A percentile compares a stretch with the other conserved stretches of the same genome.
Evolutionary conservation across 37 sponge, comb jelly and placozoan genomes (phyloP).

Genomic region (Axinella damicornis): DNA sequence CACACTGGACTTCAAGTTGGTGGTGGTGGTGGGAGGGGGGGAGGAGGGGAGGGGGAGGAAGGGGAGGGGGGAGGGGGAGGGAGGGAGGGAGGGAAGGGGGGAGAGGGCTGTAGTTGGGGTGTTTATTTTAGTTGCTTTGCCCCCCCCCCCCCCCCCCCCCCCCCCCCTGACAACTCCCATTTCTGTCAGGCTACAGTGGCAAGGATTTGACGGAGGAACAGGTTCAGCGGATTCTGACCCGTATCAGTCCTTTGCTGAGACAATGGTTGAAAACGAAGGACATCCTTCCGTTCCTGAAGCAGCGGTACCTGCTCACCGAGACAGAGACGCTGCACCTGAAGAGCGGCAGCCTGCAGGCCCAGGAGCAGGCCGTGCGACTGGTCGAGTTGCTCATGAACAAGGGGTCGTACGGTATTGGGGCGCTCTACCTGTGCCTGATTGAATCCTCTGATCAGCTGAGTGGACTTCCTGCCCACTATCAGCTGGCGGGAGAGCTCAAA

Average conservation of each 20-base stretch:
- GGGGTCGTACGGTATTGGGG: conserved; percentile 9
- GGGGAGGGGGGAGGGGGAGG: too few species aligned
- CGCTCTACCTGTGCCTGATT: conserved; percentile 20
- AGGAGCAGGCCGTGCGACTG: conserved; percentile 21
- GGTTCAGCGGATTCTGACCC: background rate
- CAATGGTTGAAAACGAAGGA: background rate
- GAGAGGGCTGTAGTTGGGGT: too few species aligned
- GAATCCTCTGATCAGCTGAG: conserved; percentile 19
- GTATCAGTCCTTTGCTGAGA: background rate
- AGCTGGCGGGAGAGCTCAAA: conserved; percentile 34
- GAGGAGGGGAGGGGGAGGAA: too few species aligned
- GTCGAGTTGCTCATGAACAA: conserved; percentile 18
- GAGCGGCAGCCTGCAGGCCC: background rate
- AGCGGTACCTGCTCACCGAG: background rate
- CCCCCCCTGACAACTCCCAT: too few species aligned
- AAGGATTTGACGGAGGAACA: too few species aligned
- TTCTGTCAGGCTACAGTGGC: too few species aligned
- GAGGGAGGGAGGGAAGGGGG: too few species aligned
- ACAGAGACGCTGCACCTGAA: background rate
- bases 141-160: too few species aligned
- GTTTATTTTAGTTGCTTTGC: too few species aligned
- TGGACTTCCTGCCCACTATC: conserved; percentile 47
- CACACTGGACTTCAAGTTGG: too few species aligned
- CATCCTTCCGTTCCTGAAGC: conserved; percentile 15
- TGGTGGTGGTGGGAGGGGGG: too few species aligned